Evolutionary conservation across 2,888 invertebrate species (phyloP), one percentile per base, ranked within the genome.

Genomic region (Nineta flava): DNA sequence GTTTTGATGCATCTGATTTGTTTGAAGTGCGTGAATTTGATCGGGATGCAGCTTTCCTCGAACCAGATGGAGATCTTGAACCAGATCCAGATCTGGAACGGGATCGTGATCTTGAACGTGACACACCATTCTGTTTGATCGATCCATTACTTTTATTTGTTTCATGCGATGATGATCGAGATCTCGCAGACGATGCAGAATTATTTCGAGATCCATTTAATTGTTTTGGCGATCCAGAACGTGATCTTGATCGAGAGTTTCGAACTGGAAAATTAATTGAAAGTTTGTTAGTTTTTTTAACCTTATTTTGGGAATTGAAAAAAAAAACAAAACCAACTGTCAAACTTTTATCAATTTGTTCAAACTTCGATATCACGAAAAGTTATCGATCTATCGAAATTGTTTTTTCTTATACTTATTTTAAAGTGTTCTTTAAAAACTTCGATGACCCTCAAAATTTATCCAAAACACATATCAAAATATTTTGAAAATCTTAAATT

Each of bases 141-240:
- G 21, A 47, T 10, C 19, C 40, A 41, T 21, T 40, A 21, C 31
- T 46, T 12, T 34, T 38, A 34, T 44, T 49, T 48, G 35, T 31
- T 21, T 31, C 48, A 32, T 17, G 49, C n/a, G 52, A 52, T 10
- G 48, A 45, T 31, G 59, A 60, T 16, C 58, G 56, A n/a, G 60
- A 59, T 16, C 59, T 65, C 13, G 64, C 60, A 35, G 62, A 61
- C 12, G 40, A 40, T 16, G 15, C 15, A 40, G 40, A 40, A n/a
- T 16, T 16, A 13, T 40, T 12, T 4, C 40, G 15, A 16, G 40
- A 40, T 1, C 40, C 40, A n/a, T 15, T 16, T 16, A 15, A 3
- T 2, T 15, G 16, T 40, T 40, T 40, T 16, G 16, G 15, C 15
- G 40, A 40, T 15, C 13, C 40, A n/a, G 45, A 45, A 9, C 45